Evolutionary conservation across 2,797 vertebrate species (phyloP).

Genomic region (Pseudocheirus occidentalis): DNA sequence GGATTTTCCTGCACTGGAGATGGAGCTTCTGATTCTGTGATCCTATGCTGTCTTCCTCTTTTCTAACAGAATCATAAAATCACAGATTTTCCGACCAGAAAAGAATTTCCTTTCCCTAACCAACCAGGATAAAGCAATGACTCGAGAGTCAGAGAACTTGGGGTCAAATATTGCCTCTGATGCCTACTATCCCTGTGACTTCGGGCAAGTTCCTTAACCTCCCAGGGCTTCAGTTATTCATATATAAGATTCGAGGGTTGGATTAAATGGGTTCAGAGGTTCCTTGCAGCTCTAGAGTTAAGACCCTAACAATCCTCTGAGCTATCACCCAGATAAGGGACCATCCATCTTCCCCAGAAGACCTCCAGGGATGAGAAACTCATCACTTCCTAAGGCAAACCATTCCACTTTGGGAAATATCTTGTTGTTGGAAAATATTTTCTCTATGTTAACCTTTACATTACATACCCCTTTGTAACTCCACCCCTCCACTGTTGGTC

Average conservation of each 20-base stretch:
- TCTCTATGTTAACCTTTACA: neutral
- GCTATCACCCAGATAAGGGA: neutral
- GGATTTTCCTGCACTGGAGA: neutral
- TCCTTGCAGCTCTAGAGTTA: neutral
- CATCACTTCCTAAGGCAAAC: neutral
- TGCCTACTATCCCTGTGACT: neutral
- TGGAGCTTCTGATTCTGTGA: neutral
- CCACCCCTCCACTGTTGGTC: neutral
- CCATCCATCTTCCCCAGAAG: neutral
- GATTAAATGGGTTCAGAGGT: neutral
- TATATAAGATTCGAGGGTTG: neutral
- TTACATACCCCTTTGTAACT: neutral
- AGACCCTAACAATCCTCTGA: neutral
- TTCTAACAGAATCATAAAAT: neutral
- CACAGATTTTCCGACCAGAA: neutral
- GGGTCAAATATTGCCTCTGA: neutral
- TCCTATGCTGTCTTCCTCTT: neutral
- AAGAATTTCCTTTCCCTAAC: neutral
- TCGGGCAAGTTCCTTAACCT: neutral
- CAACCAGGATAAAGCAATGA: neutral
- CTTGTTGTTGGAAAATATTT: neutral
- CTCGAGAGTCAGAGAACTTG: neutral
- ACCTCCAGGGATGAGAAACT: neutral
- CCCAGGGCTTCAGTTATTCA: neutral
- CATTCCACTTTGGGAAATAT: neutral